Base-by-base conservation (phyloP, 2,888 invertebrate species). In the Xylocampa areola region DNA sequence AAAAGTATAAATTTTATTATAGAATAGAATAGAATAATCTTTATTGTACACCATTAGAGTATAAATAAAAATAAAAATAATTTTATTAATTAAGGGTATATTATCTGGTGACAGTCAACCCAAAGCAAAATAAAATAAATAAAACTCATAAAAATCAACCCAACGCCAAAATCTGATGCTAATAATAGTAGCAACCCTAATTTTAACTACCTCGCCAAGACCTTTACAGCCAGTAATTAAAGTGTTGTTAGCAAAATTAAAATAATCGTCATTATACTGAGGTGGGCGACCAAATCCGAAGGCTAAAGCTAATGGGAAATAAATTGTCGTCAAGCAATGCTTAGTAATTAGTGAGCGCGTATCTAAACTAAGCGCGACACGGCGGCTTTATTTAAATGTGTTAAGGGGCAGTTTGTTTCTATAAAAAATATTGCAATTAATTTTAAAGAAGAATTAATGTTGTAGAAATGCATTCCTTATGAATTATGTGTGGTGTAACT, bases 171-270 rank as follows among this genome's bases (percentile, higher is more conserved):
- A 13, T 8, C 8, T 19, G 29, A 27, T 39, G 36, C 21, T 29
- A 41, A 49, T 49, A 27, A 50, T 67, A 17, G 68, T 40, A 63
- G 29, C n/a, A n/a, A n/a, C 21, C 68, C 49, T 49, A 40, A 39
- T 43, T 48, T 39, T 4, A 45, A 33, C 32, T 25, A 19, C 66
- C 70, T 54, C 3, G 57, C 69, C 67, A 68, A 75, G 73, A 77
- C 86, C 87, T 88, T 80, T 74, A 77, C 72, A 68, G 64, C 58
- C 50, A 77, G 85, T 91, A 93, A 93, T 94, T 93, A 94, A 94
- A 92, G 89, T 90, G 91, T 90, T 87, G 89, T 92, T 91, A 91
- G 91, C 88, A 80, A 90, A 93, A 93, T 93, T 92, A 92, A 91
- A 92, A 92, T 92, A 90, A 91, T 72, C 65, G 61, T 57, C 52